Evolutionary conservation across 2,113 vertebrate genomes (phyloP).

Genomic region (Rhizomys pruinosus): DNA sequence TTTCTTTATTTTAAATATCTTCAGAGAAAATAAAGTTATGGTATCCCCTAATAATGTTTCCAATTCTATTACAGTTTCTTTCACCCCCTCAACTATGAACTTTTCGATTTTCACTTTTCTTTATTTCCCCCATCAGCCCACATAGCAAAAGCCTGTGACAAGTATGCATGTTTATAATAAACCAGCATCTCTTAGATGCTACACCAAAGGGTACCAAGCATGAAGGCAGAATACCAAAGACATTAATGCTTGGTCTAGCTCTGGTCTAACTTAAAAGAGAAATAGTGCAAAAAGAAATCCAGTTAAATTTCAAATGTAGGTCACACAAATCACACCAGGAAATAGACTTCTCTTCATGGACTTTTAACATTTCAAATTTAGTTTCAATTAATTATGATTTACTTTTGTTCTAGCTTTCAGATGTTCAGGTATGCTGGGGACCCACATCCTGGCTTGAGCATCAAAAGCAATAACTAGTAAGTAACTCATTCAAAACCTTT

Average conservation of each 20-base stretch:
- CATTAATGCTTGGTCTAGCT: background rate
- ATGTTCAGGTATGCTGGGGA: background rate
- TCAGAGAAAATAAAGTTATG: background rate
- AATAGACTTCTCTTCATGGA: background rate
- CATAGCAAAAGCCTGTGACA: background rate
- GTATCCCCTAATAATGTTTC: background rate
- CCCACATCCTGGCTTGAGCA: background rate
- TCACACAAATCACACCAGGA: constrained; percentile 22
- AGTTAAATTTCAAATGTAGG: constrained; percentile 46
- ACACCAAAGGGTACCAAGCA: background rate
- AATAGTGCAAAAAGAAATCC: background rate
- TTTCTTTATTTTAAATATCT: background rate
- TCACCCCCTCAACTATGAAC: background rate
- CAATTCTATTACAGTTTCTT: background rate
- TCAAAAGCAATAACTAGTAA: constrained; percentile 63
- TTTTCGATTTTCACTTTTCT: background rate
- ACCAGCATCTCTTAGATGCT: background rate
- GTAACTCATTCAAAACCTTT: constrained; percentile 70
- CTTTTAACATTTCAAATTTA: constrained; percentile 43
- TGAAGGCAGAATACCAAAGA: constrained; percentile 20
- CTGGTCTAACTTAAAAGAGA: constrained; percentile 22
- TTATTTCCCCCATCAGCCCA: background rate
- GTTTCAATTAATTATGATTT: background rate
- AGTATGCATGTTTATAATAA: background rate
- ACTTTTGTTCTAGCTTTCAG: background rate